Evolutionary conservation across 2,113 vertebrate species (phyloP).

Genomic region (Macaca nemestrina): DNA sequence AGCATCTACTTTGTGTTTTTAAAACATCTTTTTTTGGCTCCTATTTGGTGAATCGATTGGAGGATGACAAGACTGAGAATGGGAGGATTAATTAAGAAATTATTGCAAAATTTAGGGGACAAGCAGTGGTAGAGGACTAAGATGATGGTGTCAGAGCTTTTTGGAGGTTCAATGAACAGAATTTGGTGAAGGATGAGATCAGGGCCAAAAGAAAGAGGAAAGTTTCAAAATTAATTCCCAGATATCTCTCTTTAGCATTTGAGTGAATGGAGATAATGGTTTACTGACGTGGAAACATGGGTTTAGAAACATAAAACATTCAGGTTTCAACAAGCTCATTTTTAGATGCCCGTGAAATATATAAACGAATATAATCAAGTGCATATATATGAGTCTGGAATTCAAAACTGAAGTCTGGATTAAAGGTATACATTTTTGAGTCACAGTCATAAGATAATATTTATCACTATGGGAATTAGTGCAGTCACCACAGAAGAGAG

Average conservation of each 20-base stretch:
- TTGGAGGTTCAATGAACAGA: background rate
- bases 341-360: background rate
- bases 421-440: background rate
- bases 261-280: background rate
- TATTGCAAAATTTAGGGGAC: background rate
- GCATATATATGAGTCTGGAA: background rate
- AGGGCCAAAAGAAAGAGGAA: background rate
- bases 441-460: background rate
- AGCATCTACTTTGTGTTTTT: background rate
- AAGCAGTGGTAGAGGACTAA: background rate
- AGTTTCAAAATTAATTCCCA: background rate
- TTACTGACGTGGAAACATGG: background rate
- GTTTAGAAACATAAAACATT: background rate
- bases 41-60: background rate
- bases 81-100: background rate
- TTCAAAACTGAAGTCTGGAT: background rate
- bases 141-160: background rate
- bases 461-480: background rate
- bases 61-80: background rate
- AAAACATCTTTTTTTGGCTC: background rate
- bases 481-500: background rate
- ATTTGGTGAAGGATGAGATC: background rate
- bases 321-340: background rate
- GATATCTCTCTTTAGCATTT: background rate
- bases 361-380: background rate